Percentiles rank a stretch among this genome's conserved stretches.
Conservation (phyloP, 2,113 vertebrate genomes). For the Jacana jacana region DNA sequence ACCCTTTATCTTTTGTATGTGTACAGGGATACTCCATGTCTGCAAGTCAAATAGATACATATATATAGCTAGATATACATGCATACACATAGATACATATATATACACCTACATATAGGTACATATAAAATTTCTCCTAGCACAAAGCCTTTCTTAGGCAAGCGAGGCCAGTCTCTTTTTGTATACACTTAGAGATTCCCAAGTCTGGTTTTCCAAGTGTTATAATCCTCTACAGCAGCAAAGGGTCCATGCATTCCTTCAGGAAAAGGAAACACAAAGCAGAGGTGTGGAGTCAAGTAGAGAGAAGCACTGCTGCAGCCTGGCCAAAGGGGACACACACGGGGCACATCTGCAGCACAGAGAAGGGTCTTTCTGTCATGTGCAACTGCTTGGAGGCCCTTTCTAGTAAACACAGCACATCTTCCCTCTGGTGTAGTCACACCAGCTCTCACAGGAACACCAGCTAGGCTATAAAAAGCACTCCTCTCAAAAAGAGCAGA, state of each 20-base stretch:
- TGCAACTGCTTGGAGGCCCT: neutral
- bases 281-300: neutral
- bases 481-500: no score
- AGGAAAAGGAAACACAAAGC: no score
- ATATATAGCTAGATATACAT: no score
- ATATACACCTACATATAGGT: no score
- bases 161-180: no score
- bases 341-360: neutral
- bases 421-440: neutral
- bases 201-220: neutral
- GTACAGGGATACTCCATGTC: accelerated
- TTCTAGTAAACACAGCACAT: neutral
- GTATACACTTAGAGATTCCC: neutral
- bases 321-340: no score
- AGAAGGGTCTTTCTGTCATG: neutral
- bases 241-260: neutral
- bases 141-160: neutral
- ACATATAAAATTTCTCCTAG: neutral
- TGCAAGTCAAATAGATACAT: no score
- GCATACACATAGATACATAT: no score
- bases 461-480: neutral
- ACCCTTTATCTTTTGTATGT: neutral
- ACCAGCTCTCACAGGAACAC: neutral
- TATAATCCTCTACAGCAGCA: neutral
- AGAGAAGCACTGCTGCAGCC: neutral